phyloP scores from a whole-genome alignment of 1,140 invertebrate genomes.

The Orchestia grillus region DNA sequence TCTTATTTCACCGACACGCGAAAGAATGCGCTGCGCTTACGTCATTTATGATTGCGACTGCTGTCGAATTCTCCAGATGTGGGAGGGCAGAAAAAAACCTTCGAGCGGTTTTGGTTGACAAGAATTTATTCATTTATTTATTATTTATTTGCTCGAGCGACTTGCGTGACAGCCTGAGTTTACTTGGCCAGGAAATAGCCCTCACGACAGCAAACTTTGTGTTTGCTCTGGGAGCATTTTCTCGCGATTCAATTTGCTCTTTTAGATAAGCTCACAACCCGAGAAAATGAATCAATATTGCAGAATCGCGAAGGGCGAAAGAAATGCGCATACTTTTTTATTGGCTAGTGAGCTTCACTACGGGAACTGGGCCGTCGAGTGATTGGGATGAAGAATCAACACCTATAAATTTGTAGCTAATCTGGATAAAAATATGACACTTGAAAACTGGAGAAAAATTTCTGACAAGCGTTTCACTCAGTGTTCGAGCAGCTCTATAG shows the following conservation, averaged over 20 bases:
- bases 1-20: too few species aligned
- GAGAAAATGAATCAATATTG: background rate
- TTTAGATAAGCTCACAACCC: background rate
- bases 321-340: background rate
- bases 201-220: background rate
- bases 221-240: background rate
- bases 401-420: background rate
- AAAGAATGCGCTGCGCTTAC: too few species aligned
- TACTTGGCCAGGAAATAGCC: background rate
- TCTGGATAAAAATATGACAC: background rate
- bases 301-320: background rate
- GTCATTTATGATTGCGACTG: background rate
- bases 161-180: background rate
- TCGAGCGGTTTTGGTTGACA: background rate
- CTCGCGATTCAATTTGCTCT: background rate
- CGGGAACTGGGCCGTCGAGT: background rate
- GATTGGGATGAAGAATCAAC: background rate
- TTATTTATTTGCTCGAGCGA: background rate
- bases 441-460: background rate
- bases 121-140: too few species aligned
- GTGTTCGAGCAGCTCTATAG: too few species aligned
- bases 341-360: background rate
- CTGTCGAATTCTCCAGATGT: background rate
- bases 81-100: background rate
- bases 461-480: too few species aligned